Evolutionary conservation across 1,140 invertebrate genomes (phyloP).

Genomic region (Antheraea pernyi): DNA sequence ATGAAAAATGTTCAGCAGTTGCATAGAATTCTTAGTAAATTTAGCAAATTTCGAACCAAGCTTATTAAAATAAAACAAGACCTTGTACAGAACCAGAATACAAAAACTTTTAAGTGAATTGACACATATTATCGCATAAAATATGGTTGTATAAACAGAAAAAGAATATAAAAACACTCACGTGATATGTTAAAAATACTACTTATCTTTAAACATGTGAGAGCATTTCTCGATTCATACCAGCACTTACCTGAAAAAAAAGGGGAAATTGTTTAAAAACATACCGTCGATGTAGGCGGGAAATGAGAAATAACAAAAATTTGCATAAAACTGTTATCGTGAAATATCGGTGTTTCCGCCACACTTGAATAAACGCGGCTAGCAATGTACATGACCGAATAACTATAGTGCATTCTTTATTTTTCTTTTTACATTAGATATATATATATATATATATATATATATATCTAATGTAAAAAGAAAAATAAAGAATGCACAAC

Average conservation of each 20-base stretch:
- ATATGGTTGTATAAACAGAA: no score
- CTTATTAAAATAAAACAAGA: no score
- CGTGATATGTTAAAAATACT: background rate
- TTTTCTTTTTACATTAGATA: background rate
- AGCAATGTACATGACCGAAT: background rate
- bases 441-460: no score
- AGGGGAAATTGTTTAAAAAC: slow-evolving; percentile 23
- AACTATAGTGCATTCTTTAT: background rate
- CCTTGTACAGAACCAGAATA: no score
- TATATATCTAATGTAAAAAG: no score
- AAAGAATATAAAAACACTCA: background rate
- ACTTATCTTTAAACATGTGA: background rate
- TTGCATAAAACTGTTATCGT: slow-evolving; percentile 32
- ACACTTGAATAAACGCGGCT: background rate
- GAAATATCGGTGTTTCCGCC: slow-evolving; percentile 29
- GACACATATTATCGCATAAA: background rate
- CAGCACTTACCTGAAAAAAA: slow-evolving; percentile 38
- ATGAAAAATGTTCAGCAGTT: no score
- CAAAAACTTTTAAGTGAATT: no score
- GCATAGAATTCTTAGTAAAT: background rate
- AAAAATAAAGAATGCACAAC: no score
- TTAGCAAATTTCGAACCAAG: background rate
- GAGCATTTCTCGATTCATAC: slow-evolving; percentile 13
- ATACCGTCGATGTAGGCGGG: slow-evolving; percentile 6
- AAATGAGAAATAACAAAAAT: slow-evolving; percentile 32